Evolutionary conservation across 2,113 vertebrate species (phyloP).

Genomic region (Corythoichthys intestinalis): DNA sequence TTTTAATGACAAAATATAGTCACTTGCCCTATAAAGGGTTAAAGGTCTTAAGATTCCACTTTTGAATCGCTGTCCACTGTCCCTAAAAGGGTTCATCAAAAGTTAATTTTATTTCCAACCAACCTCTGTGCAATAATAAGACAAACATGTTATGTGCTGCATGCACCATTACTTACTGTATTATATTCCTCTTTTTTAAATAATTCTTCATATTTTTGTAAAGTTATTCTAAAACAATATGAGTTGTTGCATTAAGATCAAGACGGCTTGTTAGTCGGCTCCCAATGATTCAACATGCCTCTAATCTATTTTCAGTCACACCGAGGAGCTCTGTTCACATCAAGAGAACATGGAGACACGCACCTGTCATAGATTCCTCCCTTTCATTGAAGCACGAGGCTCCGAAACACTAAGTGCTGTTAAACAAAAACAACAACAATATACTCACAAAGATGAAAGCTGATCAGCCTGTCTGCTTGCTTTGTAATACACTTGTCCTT

Average conservation of each 20-base stretch:
- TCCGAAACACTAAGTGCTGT: not conserved
- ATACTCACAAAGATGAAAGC: constrained; percentile 8
- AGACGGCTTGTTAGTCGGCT: not conserved
- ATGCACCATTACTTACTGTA: no score
- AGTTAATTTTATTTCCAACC: no score
- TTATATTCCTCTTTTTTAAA: no score
- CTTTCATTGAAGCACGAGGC: not conserved
- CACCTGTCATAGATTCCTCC: constrained; percentile 1
- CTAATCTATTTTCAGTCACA: constrained; percentile 21
- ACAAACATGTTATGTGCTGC: no score
- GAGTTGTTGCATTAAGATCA: not conserved
- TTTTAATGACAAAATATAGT: no score
- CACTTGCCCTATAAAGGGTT: no score
- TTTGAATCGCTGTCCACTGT: no score
- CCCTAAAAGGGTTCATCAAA: no score
- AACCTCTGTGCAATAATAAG: no score
- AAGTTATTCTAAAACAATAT: not conserved
- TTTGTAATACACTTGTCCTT: constrained; percentile 27
- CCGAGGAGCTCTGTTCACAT: constrained; percentile 3
- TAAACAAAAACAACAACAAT: not conserved
- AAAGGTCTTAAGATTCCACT: no score
- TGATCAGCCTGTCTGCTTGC: constrained; percentile 15
- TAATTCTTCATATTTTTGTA: no score
- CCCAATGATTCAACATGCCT: constrained; percentile 2
- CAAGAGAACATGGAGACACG: constrained; percentile 12